These are phyloP conservation scores for Hirtodrosophila cameraria DNA, from an alignment of 2,888 invertebrate genomes.

Conservation along the genomic window DNA sequence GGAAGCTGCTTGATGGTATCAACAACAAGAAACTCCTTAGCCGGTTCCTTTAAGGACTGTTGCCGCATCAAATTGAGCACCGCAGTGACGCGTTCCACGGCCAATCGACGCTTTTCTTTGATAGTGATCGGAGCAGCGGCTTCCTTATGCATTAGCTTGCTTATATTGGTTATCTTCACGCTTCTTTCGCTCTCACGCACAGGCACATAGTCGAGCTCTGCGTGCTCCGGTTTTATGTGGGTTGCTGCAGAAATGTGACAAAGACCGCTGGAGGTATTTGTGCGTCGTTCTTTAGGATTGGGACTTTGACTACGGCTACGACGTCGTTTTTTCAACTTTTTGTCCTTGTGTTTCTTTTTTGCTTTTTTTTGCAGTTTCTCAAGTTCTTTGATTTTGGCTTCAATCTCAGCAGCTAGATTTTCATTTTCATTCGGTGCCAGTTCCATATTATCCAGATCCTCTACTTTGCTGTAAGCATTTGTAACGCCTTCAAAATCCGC, in stretches of 20 bases:
- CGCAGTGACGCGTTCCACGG: slow-evolving; percentile 32
- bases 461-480: not conserved
- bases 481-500: not conserved
- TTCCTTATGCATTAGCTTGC: not conserved
- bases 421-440: not conserved
- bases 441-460: slow-evolving; percentile 5
- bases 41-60: slow-evolving; percentile 1
- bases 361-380: not conserved
- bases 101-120: slow-evolving; percentile 42
- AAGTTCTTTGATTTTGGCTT: not conserved
- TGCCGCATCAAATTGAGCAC: slow-evolving; percentile 22
- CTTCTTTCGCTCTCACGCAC: slow-evolving; percentile 15
- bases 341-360: slow-evolving; percentile 24
- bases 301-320: slow-evolving; percentile 24
- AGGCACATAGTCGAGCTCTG: slow-evolving; percentile 6
- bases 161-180: slow-evolving; percentile 17
- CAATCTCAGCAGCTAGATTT: not conserved
- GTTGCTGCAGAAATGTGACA: no score
- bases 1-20: slow-evolving; percentile 53
- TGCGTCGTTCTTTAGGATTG: no score
- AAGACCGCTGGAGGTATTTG: no score
- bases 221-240: slow-evolving; percentile 4
- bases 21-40: slow-evolving; percentile 49
- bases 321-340: slow-evolving; percentile 31
- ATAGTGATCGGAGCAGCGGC: not conserved